These are phyloP conservation scores for Coregonus clupeaformis DNA, from an alignment of 2,113 vertebrate species.

Conservation along the genomic window DNA sequence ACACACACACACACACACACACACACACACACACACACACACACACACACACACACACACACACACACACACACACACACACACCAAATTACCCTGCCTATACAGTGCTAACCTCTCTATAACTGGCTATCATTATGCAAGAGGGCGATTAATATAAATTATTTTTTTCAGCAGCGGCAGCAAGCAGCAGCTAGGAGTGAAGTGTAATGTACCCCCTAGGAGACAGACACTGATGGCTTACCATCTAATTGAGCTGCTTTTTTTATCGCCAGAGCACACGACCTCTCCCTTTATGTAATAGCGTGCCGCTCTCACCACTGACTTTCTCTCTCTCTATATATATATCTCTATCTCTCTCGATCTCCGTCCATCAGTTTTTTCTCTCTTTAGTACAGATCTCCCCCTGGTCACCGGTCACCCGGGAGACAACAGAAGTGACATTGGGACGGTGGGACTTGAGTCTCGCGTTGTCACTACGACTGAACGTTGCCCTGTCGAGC, in stretches of 20 bases:
- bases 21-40: constrained; percentile 57
- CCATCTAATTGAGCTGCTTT: constrained; percentile 75
- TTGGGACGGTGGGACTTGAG: constrained; percentile 64
- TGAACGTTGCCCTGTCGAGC: constrained; percentile 41
- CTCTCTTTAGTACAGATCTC: constrained; percentile 55
- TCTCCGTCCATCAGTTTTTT: constrained; percentile 42
- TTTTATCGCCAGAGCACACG: constrained; percentile 64
- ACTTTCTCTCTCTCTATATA: constrained; percentile 33
- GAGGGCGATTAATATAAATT: constrained; percentile 64
- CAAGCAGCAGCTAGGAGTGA: constrained; percentile 46
- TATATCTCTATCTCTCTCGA: constrained; percentile 11
- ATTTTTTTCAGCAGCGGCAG: constrained; percentile 17
- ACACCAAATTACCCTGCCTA: constrained; percentile 56
- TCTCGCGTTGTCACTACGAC: constrained; percentile 50
- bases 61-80: constrained; percentile 39
- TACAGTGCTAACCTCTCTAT: constrained; percentile 48
- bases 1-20: constrained; percentile 55
- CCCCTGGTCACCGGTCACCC: constrained; percentile 60
- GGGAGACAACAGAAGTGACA: constrained; percentile 69
- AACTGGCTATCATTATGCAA: constrained; percentile 67
- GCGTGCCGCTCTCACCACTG: constrained; percentile 27
- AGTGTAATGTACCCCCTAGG: constrained; percentile 65
- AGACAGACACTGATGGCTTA: constrained; percentile 71
- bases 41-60: constrained; percentile 40
- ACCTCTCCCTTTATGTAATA: constrained; percentile 66